Evolutionary conservation across 2,797 vertebrate species (phyloP), one percentile per base, ranked within the genome.

Genomic region (Eulemur rubriventer): DNA sequence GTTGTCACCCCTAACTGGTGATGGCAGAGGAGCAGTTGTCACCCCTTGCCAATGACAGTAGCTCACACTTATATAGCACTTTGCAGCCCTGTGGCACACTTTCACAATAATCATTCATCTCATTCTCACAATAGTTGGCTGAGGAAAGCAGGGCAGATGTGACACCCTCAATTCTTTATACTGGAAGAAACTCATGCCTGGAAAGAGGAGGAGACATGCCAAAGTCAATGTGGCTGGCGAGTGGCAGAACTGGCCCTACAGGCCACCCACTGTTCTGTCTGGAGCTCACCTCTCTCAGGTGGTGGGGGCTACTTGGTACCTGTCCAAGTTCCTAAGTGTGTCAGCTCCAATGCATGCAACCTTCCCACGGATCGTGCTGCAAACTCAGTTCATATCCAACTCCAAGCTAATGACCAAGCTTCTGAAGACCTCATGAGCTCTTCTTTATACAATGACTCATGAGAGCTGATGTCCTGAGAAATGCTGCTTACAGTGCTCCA

Each of bases 271-370:
- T 41, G 7, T 14, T 46, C 46, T n/a, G 14, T 55, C 76, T 85
- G 33, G 9, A 70, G 26, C 24, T 79, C 7, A 6, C 73, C 28
- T 87, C 13, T 43, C 28, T 52, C 55, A 33, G 4, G 13, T 28
- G 33, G 55, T 90, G 43, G 17, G 89, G 14, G 55, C 46, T 90
- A 38, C 78, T 61, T 65, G 55, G 57, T 55, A 73, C 28, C 55
- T 79, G 2, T 57, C 9, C n/a, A 63, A 11, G 75, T 83, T 43
- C 73, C 48, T 81, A 96, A 82, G 85, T 75, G 30, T 61, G 22
- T 70, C 85, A 82, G 20, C 92, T 30, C 67, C 63, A 79, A 79
- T 81, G 14, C 28, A 13, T 61, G 13, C 33, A 41, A 41, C 9
- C 17, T 72, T 35, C 22, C 35, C 73, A 46, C 2, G 4, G 28